Evolutionary conservation across 1,140 invertebrate genomes (phyloP).

Genomic region (Drosophila murphyi): DNA sequence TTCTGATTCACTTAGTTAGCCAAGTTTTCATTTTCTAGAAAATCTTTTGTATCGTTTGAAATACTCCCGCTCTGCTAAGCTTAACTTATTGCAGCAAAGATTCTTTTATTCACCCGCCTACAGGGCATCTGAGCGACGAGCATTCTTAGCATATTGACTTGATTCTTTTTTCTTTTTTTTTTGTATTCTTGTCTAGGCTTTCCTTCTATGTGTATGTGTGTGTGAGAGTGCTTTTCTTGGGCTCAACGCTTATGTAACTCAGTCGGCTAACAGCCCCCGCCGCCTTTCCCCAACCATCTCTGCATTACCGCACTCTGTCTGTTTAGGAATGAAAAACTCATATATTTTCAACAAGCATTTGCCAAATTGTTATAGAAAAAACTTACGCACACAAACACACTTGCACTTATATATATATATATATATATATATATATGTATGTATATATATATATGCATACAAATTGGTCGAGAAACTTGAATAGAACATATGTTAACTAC

Average conservation of each 20-base stretch:
- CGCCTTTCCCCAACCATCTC: background rate
- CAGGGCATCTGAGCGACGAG: slow-evolving; percentile 8
- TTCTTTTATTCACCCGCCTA: too few relatives aligned
- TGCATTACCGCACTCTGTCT: background rate
- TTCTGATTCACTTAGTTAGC: too few relatives aligned
- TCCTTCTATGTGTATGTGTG: background rate
- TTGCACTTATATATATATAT: background rate
- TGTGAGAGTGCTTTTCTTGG: slow-evolving; percentile 16
- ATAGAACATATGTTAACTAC: slow-evolving; percentile 72
- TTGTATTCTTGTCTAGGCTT: slow-evolving; percentile 26
- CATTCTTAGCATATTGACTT: slow-evolving; percentile 18
- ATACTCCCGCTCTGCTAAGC: background rate
- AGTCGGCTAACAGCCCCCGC: too few relatives aligned
- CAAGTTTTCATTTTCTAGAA: too few relatives aligned
- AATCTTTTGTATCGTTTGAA: background rate
- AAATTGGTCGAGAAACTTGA: slow-evolving; percentile 58
- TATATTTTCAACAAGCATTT: slow-evolving; percentile 70
- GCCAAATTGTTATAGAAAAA: slow-evolving; percentile 74
- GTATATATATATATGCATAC: slow-evolving; percentile 31
- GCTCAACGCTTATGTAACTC: slow-evolving; percentile 65
- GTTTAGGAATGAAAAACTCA: slow-evolving; percentile 56
- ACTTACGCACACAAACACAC: slow-evolving; percentile 36
- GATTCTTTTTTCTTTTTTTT: slow-evolving; percentile 9
- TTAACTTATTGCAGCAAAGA: background rate
- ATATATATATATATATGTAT: background rate